Conservation (phyloP, 2,113 vertebrate genomes). For the Gobio gobio region DNA sequence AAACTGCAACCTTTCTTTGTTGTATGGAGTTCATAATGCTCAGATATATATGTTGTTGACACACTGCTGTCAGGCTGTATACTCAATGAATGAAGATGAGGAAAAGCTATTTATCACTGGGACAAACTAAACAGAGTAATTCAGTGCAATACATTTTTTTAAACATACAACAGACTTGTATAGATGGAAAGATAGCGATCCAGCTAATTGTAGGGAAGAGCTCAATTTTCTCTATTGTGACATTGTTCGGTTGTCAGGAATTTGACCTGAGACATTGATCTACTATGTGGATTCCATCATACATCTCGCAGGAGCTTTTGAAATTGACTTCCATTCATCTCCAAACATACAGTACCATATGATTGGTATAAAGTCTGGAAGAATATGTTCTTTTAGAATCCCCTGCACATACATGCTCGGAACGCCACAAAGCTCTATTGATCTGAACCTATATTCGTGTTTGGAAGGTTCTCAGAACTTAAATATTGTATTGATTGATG, state of each 20-base stretch:
- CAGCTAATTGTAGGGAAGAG: not conserved
- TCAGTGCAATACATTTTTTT: not conserved
- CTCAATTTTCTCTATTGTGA: not conserved
- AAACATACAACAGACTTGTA: not conserved
- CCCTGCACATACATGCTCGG: not conserved
- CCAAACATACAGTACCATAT: not conserved
- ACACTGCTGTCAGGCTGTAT: not conserved
- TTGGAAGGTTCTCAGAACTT: conserved; percentile 16
- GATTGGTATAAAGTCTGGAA: not conserved
- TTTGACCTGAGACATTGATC: not conserved
- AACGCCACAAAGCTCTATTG: conserved; percentile 42
- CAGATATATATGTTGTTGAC: conserved; percentile 21
- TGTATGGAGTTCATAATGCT: conserved; percentile 2
- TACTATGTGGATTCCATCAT: conserved; percentile 19
- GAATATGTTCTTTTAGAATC: not conserved
- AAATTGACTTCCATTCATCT: conserved; percentile 5
- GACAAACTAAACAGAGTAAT: not conserved
- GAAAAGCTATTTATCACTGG: not conserved
- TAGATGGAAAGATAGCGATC: not conserved
- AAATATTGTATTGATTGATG: conserved; percentile 57
- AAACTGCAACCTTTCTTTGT: not conserved
- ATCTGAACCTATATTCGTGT: conserved; percentile 46
- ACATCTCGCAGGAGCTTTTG: not conserved
- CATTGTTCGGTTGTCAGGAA: not conserved
- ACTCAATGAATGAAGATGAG: not conserved